Evolutionary conservation across 1,140 invertebrate species (phyloP).

Genomic region (Melitaea cinxia): DNA sequence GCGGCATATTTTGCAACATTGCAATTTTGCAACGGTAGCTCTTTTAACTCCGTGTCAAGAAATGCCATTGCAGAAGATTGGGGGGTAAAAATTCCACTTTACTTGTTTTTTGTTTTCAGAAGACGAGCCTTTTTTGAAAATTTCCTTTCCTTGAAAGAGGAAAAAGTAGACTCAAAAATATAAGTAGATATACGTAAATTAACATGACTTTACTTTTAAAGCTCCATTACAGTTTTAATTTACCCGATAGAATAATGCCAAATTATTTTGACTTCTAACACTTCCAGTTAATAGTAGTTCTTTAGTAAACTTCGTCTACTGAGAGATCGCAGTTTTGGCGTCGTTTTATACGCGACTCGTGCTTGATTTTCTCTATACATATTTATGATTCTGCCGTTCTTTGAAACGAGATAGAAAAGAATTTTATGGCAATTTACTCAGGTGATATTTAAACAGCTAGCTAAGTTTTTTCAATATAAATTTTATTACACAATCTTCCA

Average conservation of each 20-base stretch:
- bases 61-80: too few relatives aligned
- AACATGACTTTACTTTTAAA: too few relatives aligned
- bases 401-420: constrained; percentile 61
- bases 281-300: constrained; percentile 39
- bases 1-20: too few relatives aligned
- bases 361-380: constrained; percentile 80
- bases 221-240: too few relatives aligned
- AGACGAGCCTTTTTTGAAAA: too few relatives aligned
- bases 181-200: too few relatives aligned
- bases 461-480: not conserved
- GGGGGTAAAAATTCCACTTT: too few relatives aligned
- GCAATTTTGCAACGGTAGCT: too few relatives aligned
- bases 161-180: too few relatives aligned
- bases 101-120: too few relatives aligned
- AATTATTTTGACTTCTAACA: constrained; percentile 17
- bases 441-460: constrained; percentile 45
- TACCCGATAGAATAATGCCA: not conserved
- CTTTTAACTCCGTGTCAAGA: too few relatives aligned
- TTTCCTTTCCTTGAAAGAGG: too few relatives aligned
- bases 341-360: constrained; percentile 77
- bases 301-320: constrained; percentile 49
- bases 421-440: constrained; percentile 68
- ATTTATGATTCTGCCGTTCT: constrained; percentile 72
- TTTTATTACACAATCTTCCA: not conserved
- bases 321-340: constrained; percentile 74